Percentiles rank a stretch among this genome's conserved stretches.
Conservation (phyloP, 2,113 vertebrate genomes). For the Excalfactoria chinensis region DNA sequence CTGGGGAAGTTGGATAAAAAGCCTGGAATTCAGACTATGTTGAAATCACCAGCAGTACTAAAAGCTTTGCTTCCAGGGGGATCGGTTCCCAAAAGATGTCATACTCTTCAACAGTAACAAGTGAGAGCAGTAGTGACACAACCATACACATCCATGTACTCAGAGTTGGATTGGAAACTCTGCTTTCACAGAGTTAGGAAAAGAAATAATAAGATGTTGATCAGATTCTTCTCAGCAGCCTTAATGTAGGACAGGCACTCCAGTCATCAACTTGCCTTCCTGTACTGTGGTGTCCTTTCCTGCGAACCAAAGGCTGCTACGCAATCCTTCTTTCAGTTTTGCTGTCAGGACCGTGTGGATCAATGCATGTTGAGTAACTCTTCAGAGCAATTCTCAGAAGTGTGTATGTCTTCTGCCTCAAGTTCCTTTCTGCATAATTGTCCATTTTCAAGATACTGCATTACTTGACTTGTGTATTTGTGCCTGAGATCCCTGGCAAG, state of each 20-base stretch:
- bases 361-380: not conserved
- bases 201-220: not conserved
- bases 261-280: not conserved
- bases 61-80: not conserved
- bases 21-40: not conserved
- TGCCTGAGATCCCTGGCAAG: not conserved
- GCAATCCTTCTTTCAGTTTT: not conserved
- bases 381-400: not conserved
- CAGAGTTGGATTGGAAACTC: not conserved
- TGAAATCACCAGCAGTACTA: not conserved
- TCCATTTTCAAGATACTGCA: not conserved
- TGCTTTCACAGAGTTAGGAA: not conserved
- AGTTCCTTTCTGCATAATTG: not conserved
- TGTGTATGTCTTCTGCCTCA: too few relatives aligned
- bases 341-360: not conserved
- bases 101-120: not conserved
- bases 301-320: not conserved
- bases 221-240: not conserved
- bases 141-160: rapidly evolving
- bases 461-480: not conserved
- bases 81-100: not conserved
- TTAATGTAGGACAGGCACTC: not conserved
- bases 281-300: not conserved
- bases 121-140: not conserved
- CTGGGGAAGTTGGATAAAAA: not conserved